Percentiles rank a stretch among this genome's conserved stretches.
Conservation (phyloP, 2,113 vertebrate genomes). For the Rhabdornis inornatus region DNA sequence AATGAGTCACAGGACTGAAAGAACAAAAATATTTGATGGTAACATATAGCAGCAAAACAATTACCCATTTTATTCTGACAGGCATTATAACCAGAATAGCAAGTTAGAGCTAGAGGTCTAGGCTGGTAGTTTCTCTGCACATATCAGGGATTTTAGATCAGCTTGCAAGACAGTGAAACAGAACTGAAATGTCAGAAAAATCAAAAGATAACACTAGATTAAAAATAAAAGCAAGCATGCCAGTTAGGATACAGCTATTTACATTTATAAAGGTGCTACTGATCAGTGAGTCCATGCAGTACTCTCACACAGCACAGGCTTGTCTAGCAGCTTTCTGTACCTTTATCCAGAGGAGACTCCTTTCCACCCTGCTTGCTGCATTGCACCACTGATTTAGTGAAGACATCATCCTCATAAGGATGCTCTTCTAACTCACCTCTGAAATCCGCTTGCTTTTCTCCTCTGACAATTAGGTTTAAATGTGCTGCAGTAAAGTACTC, state of each 20-base stretch:
- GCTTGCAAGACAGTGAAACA: slow-evolving; percentile 16
- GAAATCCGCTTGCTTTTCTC: slow-evolving; percentile 66
- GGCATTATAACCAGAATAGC: slow-evolving; percentile 34
- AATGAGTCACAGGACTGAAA: slow-evolving; percentile 50
- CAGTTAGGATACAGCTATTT: neutral
- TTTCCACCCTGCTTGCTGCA: slow-evolving; percentile 76
- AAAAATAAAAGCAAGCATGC: slow-evolving; percentile 31
- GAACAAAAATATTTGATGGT: slow-evolving; percentile 59
- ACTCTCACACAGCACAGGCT: slow-evolving; percentile 1
- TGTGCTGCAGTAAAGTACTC: slow-evolving; percentile 70
- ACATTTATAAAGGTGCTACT: neutral
- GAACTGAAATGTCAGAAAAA: slow-evolving; percentile 44
- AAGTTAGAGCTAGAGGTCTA: slow-evolving; percentile 29
- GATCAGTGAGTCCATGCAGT: slow-evolving; percentile 7
- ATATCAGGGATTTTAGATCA: slow-evolving; percentile 22
- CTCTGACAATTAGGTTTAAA: slow-evolving; percentile 75
- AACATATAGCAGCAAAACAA: slow-evolving; percentile 58
- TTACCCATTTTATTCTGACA: slow-evolving; percentile 50
- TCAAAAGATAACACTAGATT: slow-evolving; percentile 15
- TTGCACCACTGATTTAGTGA: slow-evolving; percentile 79
- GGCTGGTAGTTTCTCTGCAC: neutral
- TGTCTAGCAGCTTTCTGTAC: slow-evolving; percentile 58
- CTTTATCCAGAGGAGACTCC: slow-evolving; percentile 64
- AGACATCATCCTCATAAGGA: slow-evolving; percentile 75
- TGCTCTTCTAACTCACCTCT: slow-evolving; percentile 72